Percentiles rank a stretch among this genome's conserved stretches.
These are phyloP conservation scores for Ptychoptera contaminata DNA, from an alignment of 2,888 invertebrate species.

Conservation along the genomic window DNA sequence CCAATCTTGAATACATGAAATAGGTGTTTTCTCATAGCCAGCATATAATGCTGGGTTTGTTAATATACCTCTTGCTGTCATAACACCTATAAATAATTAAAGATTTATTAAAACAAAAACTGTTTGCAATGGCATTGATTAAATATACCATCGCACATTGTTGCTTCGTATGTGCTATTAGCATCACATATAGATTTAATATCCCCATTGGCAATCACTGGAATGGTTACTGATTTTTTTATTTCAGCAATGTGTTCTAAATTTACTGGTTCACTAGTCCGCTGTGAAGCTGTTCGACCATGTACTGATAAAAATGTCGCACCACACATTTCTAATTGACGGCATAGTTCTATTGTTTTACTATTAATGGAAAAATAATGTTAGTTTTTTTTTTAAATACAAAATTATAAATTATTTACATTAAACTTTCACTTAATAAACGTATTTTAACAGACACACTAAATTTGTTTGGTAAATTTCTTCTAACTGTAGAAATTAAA, in stretches of 20 bases:
- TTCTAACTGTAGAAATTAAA: conserved; percentile 60
- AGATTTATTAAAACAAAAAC: neutral
- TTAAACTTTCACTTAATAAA: conserved; percentile 29
- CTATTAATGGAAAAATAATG: conserved; percentile 20
- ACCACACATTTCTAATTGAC: conserved; percentile 69
- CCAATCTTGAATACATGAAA: conserved; percentile 71
- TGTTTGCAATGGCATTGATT: neutral
- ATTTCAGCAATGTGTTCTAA: conserved; percentile 52
- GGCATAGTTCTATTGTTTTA: conserved; percentile 64
- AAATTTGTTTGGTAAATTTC: conserved; percentile 51
- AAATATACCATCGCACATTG: conserved; percentile 51
- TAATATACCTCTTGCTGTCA: conserved; percentile 83
- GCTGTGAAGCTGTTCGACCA: conserved; percentile 74
- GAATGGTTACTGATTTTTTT: conserved; percentile 54
- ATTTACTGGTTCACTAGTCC: conserved; percentile 58
- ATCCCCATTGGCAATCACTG: conserved; percentile 88
- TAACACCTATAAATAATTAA: conserved; percentile 33
- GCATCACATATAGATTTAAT: conserved; percentile 61
- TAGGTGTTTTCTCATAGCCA: conserved; percentile 52
- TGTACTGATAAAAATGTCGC: conserved; percentile 80
- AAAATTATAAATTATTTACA: neutral
- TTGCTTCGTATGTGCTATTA: conserved; percentile 41
- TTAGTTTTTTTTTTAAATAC: neutral
- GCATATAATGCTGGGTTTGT: conserved; percentile 82
- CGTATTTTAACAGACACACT: conserved; percentile 88